phyloP scores from a whole-genome alignment of 2,113 vertebrate genomes.

The Danio rerio region GRCz12tu NC_133198.1:26063001-26063500 shows the following conservation, averaged over 20 bases:
- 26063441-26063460: slow-evolving; percentile 17
- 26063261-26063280: slow-evolving; percentile 43
- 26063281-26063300: slow-evolving; percentile 59
- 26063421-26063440: slow-evolving; percentile 4
- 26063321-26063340: slow-evolving; percentile 46
- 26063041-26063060: slow-evolving; percentile 75
- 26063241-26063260: slow-evolving; percentile 32
- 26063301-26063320: slow-evolving; percentile 55
- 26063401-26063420: background rate
- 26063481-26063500: background rate
- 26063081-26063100: slow-evolving; percentile 64
- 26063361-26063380: slow-evolving; percentile 56
- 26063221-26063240: slow-evolving; percentile 65
- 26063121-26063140: slow-evolving; percentile 38
- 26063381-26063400: background rate
- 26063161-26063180: slow-evolving; percentile 42
- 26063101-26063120: slow-evolving; percentile 49
- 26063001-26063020: slow-evolving; percentile 45
- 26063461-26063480: slow-evolving; percentile 3
- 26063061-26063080: slow-evolving; percentile 75
- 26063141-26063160: slow-evolving; percentile 23
- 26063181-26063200: slow-evolving; percentile 56
- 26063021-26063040: slow-evolving; percentile 69
- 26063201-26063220: slow-evolving; percentile 37
- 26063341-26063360: slow-evolving; percentile 62